Conservation (phyloP, 2,797 vertebrate genomes). For the Micrastur ruficollis region DNA sequence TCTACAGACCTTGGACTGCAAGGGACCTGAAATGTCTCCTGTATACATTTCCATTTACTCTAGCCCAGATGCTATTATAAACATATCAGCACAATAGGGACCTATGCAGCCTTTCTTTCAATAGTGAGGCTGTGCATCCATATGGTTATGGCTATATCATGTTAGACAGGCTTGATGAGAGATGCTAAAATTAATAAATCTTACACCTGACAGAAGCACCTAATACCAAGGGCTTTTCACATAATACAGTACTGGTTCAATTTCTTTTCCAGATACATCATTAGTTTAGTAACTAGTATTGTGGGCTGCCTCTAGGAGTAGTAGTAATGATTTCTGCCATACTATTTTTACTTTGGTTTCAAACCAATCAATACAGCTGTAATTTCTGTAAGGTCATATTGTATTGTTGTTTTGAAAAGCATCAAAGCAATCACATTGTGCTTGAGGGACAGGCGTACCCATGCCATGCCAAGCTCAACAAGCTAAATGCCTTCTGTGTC, state of each 20-base stretch:
- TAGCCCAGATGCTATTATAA: not conserved
- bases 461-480: not conserved
- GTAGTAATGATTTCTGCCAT: not conserved
- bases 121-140: not conserved
- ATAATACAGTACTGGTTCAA: not conserved
- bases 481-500: not conserved
- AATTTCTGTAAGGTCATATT: slow-evolving; percentile 44
- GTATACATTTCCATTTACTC: not conserved
- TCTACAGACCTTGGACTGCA: not conserved
- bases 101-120: not conserved
- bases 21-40: not conserved
- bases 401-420: slow-evolving; percentile 33
- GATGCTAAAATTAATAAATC: not conserved
- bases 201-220: not conserved
- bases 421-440: not conserved
- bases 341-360: slow-evolving; percentile 3
- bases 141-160: not conserved
- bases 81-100: not conserved
- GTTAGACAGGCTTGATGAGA: not conserved
- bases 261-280: not conserved
- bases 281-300: not conserved
- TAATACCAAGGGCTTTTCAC: not conserved
- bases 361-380: not conserved
- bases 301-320: not conserved
- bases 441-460: not conserved